Conservation (phyloP, 2,797 vertebrate species). For the Lycodopsis pacificus region DNA sequence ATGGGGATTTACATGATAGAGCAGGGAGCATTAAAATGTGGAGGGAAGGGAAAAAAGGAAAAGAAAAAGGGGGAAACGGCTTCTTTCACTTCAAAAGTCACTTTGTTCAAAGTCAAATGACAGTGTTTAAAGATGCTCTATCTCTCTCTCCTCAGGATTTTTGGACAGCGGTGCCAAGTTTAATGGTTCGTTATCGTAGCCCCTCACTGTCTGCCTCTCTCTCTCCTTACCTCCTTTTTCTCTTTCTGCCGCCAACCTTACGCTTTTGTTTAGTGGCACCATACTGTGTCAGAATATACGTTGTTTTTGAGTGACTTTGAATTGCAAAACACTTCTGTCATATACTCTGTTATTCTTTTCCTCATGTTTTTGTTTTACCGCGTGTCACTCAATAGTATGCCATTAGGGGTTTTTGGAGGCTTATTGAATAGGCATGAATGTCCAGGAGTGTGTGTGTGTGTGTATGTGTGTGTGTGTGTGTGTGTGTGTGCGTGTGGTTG, state of each 20-base stretch:
- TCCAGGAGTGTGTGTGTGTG: neutral
- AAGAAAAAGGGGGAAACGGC: conserved; percentile 86
- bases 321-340: conserved; percentile 69
- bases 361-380: conserved; percentile 47
- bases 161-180: conserved; percentile 80
- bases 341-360: conserved; percentile 41
- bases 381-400: conserved; percentile 53
- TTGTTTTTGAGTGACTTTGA: conserved; percentile 71
- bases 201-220: conserved; percentile 65
- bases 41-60: conserved; percentile 87
- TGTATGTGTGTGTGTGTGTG: conserved; percentile 22
- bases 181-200: conserved; percentile 82
- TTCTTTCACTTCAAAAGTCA: conserved; percentile 99
- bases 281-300: conserved; percentile 70
- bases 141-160: conserved; percentile 82
- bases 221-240: conserved; percentile 55
- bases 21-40: conserved; percentile 99
- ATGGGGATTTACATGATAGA: conserved; percentile 99
- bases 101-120: conserved; percentile 99
- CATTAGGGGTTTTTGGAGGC: conserved; percentile 53
- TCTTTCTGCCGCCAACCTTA: conserved; percentile 57
- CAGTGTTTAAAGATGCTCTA: conserved; percentile 89
- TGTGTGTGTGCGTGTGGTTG: conserved; percentile 22
- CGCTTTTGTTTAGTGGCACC: conserved; percentile 77
- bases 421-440: conserved; percentile 52